These are phyloP conservation scores for Acleris holmiana DNA, from an alignment of 2,888 invertebrate species.

Conservation along the genomic window DNA sequence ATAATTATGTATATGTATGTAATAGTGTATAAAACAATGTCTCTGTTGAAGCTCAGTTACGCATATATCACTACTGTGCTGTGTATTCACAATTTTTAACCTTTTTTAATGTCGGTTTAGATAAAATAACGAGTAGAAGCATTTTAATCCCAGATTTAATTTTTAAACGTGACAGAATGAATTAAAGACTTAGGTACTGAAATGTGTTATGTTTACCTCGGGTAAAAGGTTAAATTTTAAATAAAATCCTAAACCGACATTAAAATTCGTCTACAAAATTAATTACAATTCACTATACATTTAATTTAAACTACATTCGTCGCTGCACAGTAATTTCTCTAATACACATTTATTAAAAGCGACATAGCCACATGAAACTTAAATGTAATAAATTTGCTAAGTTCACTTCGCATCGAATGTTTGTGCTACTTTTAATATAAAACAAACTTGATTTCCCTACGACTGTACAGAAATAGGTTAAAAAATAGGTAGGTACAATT, in stretches of 20 bases:
- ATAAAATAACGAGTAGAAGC: no score
- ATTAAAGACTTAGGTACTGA: no score
- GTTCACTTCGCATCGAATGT: constrained; percentile 42
- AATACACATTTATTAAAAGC: constrained; percentile 49
- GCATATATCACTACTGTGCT: constrained; percentile 82
- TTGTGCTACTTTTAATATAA: constrained; percentile 31
- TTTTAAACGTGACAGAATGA: no score
- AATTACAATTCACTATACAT: constrained; percentile 68
- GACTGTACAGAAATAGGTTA: constrained; percentile 32
- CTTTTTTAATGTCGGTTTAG: constrained; percentile 69
- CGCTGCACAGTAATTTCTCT: constrained; percentile 47
- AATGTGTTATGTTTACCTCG: no score
- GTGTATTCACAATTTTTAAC: constrained; percentile 72
- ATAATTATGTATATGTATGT: constrained; percentile 53
- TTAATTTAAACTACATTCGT: constrained; percentile 61
- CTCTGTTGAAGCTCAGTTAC: constrained; percentile 80
- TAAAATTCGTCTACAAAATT: constrained; percentile 61
- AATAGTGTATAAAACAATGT: constrained; percentile 81
- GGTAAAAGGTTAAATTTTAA: constrained; percentile 6
- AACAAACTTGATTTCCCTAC: constrained; percentile 5
- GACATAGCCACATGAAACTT: constrained; percentile 39
- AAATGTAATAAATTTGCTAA: constrained; percentile 41
- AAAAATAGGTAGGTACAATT: constrained; percentile 29
- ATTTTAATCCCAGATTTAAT: no score
- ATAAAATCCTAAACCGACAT: constrained; percentile 69